These are phyloP conservation scores for Sarcophaga bullata DNA, from an alignment of 1,140 invertebrate genomes.

Conservation along the genomic window DNA sequence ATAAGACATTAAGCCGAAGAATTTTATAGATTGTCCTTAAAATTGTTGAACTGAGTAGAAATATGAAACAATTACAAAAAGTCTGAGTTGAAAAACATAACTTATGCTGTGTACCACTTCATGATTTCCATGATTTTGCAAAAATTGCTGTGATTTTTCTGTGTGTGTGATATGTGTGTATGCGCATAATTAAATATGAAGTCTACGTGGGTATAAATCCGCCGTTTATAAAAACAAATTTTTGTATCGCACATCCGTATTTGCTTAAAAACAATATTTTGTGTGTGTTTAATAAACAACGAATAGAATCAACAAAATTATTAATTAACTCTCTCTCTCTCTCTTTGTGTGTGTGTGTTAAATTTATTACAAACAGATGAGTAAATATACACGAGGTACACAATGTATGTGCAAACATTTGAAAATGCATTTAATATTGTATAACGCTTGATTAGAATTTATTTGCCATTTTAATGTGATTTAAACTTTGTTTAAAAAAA, in stretches of 20 bases:
- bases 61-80: too few relatives aligned
- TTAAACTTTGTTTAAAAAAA: background rate
- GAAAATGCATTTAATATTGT: background rate
- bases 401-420: background rate
- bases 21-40: too few relatives aligned
- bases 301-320: slow-evolving; percentile 6
- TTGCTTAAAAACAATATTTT: background rate
- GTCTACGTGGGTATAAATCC: background rate
- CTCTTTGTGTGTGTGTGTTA: background rate
- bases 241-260: background rate
- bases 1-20: too few relatives aligned
- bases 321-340: background rate
- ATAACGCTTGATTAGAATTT: slow-evolving; percentile 7
- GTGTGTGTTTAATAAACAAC: background rate
- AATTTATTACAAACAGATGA: background rate
- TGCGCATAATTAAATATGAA: slow-evolving; percentile 6
- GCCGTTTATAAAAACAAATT: background rate
- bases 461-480: background rate
- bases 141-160: background rate
- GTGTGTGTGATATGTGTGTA: background rate
- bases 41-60: too few relatives aligned
- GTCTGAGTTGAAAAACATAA: too few relatives aligned
- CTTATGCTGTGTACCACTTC: too few relatives aligned
- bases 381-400: too few relatives aligned
- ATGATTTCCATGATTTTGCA: too few relatives aligned